phyloP scores from a whole-genome alignment of 1,140 invertebrate species.

The Andricus grossulariae region DNA sequence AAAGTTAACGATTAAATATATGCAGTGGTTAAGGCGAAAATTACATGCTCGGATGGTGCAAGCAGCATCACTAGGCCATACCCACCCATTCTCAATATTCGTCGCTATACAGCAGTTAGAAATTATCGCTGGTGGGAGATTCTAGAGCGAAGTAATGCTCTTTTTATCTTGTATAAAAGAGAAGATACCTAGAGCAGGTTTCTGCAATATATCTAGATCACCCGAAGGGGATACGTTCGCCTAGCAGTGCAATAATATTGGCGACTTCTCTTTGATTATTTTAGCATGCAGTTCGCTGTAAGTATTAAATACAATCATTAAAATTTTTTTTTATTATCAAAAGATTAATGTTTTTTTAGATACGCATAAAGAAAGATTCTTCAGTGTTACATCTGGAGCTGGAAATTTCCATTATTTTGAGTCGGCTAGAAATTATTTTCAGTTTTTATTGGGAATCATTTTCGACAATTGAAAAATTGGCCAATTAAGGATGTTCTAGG shows the following conservation, averaged over 20 bases:
- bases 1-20: conserved; percentile 23
- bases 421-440: too few relatives aligned
- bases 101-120: conserved; percentile 13
- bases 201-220: conserved; percentile 62
- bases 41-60: not conserved
- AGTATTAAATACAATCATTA: conserved; percentile 36
- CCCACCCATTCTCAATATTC: conserved; percentile 32
- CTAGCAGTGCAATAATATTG: conserved; percentile 1
- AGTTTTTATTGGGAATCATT: too few relatives aligned
- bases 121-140: conserved; percentile 19
- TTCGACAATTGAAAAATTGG: too few relatives aligned
- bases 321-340: too few relatives aligned
- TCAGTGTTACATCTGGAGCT: too few relatives aligned
- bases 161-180: conserved; percentile 68
- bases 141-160: conserved; percentile 38
- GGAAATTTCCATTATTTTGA: too few relatives aligned
- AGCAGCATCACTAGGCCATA: conserved; percentile 25
- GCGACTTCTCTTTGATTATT: conserved; percentile 8
- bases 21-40: conserved; percentile 8
- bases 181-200: conserved; percentile 51
- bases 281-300: conserved; percentile 58
- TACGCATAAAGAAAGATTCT: not conserved
- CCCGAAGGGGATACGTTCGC: conserved; percentile 37
- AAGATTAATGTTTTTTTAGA: not conserved
- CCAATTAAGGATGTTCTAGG: too few relatives aligned